phyloP scores from a whole-genome alignment of 2,888 invertebrate species.

The Pandemis corylana region DNA sequence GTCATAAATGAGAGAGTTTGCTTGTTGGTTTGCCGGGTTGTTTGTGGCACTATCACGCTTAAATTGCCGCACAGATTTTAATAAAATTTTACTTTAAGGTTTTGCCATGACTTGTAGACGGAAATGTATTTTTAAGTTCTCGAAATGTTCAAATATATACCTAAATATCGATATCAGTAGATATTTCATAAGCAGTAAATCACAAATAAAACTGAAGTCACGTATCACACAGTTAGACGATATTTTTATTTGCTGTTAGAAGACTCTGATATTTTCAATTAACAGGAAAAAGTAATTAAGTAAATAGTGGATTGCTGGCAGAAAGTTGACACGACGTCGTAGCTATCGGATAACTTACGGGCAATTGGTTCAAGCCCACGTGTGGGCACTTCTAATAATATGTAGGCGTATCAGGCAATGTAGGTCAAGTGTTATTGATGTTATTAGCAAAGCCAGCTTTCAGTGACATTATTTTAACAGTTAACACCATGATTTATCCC shows the following conservation, averaged over 20 bases:
- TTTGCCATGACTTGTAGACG: too few relatives aligned
- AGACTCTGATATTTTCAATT: not conserved
- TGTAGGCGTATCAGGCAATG: not conserved
- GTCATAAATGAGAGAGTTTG: too few relatives aligned
- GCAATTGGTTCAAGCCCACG: not conserved
- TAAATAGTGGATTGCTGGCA: not conserved
- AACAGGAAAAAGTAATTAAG: not conserved
- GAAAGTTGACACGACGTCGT: not conserved
- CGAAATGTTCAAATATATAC: too few relatives aligned
- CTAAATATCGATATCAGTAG: too few relatives aligned
- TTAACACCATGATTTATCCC: too few relatives aligned
- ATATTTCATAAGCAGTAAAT: too few relatives aligned
- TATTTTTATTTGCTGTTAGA: not conserved
- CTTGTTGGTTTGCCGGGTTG: too few relatives aligned
- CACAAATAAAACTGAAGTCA: too few relatives aligned
- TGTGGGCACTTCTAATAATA: not conserved
- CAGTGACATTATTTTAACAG: not conserved
- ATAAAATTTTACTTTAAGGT: too few relatives aligned
- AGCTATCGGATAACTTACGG: conserved; percentile 7
- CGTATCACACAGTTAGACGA: not conserved
- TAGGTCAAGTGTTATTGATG: conserved; percentile 7
- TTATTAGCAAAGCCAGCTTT: not conserved
- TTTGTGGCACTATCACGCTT: too few relatives aligned
- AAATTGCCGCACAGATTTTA: too few relatives aligned
- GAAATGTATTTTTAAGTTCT: too few relatives aligned